phyloP scores from a whole-genome alignment of 2,888 invertebrate species.

The Boloria selene region DNA sequence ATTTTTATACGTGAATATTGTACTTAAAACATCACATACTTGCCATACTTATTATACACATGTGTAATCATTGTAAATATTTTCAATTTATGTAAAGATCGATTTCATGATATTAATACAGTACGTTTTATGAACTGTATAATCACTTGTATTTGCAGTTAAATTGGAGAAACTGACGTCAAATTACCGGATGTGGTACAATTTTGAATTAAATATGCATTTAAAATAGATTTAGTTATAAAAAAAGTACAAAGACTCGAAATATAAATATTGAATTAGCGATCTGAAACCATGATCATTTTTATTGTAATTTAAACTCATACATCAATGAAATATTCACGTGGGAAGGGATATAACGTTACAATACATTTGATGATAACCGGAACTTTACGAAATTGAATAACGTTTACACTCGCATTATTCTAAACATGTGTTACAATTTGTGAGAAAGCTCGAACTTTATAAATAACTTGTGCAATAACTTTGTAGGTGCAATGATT shows the following conservation, averaged over 20 bases:
- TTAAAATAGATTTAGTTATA: constrained; percentile 72
- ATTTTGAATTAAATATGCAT: constrained; percentile 67
- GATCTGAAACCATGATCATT: constrained; percentile 5
- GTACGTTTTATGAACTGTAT: constrained; percentile 33
- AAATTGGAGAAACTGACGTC: constrained; percentile 58
- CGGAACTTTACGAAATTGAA: constrained; percentile 20
- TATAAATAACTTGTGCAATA: constrained; percentile 3
- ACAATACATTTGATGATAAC: constrained; percentile 17
- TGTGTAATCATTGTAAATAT: constrained; percentile 18
- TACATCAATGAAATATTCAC: constrained; percentile 16
- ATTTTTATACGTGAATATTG: constrained; percentile 26
- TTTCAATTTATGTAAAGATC: neutral
- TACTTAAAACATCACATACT: constrained; percentile 37
- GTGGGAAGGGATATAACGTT: constrained; percentile 15
- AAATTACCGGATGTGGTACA: constrained; percentile 52
- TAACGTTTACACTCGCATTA: constrained; percentile 25
- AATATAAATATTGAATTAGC: constrained; percentile 40
- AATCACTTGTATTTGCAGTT: constrained; percentile 58
- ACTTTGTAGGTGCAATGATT: neutral
- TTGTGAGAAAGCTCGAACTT: neutral
- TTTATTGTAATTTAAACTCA: constrained; percentile 3
- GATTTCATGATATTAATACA: constrained; percentile 38
- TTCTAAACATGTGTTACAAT: constrained; percentile 3
- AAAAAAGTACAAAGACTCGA: constrained; percentile 75
- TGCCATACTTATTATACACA: constrained; percentile 27